Conservation (phyloP, 2,113 vertebrate species). For the Podilymbus podiceps region DNA sequence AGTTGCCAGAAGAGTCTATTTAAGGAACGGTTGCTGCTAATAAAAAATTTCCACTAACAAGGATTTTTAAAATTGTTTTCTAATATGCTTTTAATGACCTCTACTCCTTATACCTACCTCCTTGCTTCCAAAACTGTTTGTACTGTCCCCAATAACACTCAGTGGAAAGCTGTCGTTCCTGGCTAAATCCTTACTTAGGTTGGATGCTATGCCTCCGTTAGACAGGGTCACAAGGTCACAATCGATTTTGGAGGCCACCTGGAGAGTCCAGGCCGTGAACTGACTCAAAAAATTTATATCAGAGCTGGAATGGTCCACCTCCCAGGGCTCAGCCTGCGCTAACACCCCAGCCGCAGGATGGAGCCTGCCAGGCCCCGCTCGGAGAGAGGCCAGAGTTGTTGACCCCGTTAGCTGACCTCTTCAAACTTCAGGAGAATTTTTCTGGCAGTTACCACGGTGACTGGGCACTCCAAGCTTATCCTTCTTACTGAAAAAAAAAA, state of each 20-base stretch:
- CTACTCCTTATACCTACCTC: conserved; percentile 72
- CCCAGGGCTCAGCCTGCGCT: conserved; percentile 80
- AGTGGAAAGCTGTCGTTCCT: conserved; percentile 89
- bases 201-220: conserved; percentile 83
- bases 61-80: conserved; percentile 64
- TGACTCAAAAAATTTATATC: conserved; percentile 99
- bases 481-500: conserved; percentile 86
- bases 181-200: conserved; percentile 88
- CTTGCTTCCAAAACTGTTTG: conserved; percentile 78
- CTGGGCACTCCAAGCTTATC: conserved; percentile 95
- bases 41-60: background rate
- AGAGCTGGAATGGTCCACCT: conserved; percentile 84
- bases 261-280: conserved; percentile 93
- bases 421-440: conserved; percentile 99
- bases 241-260: conserved; percentile 99
- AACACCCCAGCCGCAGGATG: conserved; percentile 74
- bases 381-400: conserved; percentile 84
- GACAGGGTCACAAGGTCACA: conserved; percentile 95
- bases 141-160: conserved; percentile 81
- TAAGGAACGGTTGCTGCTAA: background rate
- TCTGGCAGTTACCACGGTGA: conserved; percentile 99
- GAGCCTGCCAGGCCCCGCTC: conserved; percentile 78
- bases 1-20: background rate
- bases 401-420: conserved; percentile 95
- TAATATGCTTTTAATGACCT: conserved; percentile 85